Percentiles rank a stretch among this genome's conserved stretches.
Conservation (phyloP, 2,888 invertebrate species). For the Nesidiocoris tenuis region DNA sequence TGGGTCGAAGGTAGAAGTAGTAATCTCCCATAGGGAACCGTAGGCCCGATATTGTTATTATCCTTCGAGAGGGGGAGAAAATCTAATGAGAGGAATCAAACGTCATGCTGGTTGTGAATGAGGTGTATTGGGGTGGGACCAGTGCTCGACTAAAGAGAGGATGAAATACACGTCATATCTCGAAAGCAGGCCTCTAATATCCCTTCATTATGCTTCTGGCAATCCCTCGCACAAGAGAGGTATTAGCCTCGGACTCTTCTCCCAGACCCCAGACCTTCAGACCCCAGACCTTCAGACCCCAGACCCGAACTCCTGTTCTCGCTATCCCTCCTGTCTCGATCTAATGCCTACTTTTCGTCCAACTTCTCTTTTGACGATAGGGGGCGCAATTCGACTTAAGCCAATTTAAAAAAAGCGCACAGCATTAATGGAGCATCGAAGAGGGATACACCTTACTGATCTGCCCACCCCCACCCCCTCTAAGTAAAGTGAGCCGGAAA, state of each 20-base stretch:
- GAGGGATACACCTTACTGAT: no score
- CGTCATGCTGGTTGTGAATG: constrained; percentile 14
- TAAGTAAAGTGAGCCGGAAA: no score
- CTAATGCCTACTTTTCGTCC: constrained; percentile 13
- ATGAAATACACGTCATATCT: constrained; percentile 40
- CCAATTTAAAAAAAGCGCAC: constrained; percentile 37
- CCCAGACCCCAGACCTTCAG: not conserved
- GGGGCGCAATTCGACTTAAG: constrained; percentile 32
- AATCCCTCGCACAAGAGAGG: constrained; percentile 20
- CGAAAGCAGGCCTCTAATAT: constrained; percentile 37
- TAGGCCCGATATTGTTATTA: constrained; percentile 26
- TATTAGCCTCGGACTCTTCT: constrained; percentile 3
- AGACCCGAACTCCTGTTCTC: not conserved
- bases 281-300: not conserved
- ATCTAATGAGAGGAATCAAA: constrained; percentile 39
- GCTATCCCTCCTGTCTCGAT: not conserved
- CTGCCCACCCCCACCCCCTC: no score
- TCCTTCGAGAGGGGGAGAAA: not conserved
- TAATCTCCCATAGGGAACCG: not conserved
- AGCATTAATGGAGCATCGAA: constrained; percentile 10
- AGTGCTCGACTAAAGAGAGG: constrained; percentile 16
- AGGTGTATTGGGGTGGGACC: not conserved
- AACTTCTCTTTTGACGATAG: not conserved
- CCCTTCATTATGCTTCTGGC: constrained; percentile 30
- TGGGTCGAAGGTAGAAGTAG: not conserved